phyloP scores from a whole-genome alignment of 2,888 invertebrate species.

The Pterostichus madidus region DNA sequence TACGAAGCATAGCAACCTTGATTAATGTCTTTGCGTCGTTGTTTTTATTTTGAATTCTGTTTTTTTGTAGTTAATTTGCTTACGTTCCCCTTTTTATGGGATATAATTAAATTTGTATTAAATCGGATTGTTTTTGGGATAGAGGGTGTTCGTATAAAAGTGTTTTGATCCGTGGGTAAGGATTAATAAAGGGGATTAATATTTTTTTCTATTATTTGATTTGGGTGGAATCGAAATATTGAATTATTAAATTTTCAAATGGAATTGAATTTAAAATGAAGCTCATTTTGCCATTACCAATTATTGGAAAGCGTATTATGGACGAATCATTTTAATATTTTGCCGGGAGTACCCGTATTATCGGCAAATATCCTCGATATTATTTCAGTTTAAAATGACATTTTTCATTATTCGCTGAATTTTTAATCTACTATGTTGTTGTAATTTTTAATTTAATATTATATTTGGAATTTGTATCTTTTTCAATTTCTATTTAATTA shows the following conservation, averaged over 20 bases:
- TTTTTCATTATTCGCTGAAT: too few species aligned
- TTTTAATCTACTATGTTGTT: too few species aligned
- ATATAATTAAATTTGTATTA: neutral
- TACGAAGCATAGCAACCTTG: too few species aligned
- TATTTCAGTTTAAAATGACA: neutral
- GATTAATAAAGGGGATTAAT: conserved; percentile 52
- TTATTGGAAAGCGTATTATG: conserved; percentile 30
- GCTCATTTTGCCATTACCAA: conserved; percentile 37
- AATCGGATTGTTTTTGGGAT: conserved; percentile 25
- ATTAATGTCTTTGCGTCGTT: too few species aligned
- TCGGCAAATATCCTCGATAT: neutral
- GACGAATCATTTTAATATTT: conserved; percentile 29
- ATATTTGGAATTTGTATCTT: too few species aligned
- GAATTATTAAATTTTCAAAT: conserved; percentile 47
- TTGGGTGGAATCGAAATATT: neutral
- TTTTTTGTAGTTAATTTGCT: neutral
- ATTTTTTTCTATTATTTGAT: conserved; percentile 28
- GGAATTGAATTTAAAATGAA: conserved; percentile 39
- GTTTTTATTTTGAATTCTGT: too few species aligned
- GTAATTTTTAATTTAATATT: too few species aligned
- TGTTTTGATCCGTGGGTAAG: conserved; percentile 4
- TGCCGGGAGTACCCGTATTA: neutral
- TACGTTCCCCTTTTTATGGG: neutral
- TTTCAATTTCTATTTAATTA: too few species aligned
- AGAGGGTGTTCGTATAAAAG: neutral